phyloP scores from a whole-genome alignment of 2,888 invertebrate genomes.

The Drosophila greeni region DNA sequence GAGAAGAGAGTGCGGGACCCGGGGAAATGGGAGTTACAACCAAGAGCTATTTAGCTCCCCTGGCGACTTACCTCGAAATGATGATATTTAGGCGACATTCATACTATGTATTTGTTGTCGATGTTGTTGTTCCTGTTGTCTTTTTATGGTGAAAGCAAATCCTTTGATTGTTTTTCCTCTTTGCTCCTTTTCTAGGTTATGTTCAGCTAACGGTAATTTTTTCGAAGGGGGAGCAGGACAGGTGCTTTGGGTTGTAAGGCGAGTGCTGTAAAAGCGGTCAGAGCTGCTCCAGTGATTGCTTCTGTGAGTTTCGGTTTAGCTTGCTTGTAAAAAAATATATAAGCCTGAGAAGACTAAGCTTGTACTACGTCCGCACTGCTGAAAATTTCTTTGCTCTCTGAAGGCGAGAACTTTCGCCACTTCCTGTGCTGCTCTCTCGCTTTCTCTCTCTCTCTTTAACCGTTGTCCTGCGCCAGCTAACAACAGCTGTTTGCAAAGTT shows the following conservation, averaged over 20 bases:
- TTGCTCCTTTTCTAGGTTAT: slow-evolving; percentile 13
- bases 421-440: slow-evolving; percentile 19
- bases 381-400: slow-evolving; percentile 71
- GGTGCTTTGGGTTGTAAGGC: slow-evolving; percentile 7
- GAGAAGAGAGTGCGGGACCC: slow-evolving; percentile 13
- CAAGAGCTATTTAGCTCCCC: slow-evolving; percentile 1
- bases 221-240: not conserved
- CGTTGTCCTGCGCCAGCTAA: slow-evolving; percentile 58
- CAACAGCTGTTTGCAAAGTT: slow-evolving; percentile 52
- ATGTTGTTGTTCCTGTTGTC: slow-evolving; percentile 35
- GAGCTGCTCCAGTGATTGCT: slow-evolving; percentile 11
- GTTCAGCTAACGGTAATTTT: slow-evolving; percentile 19
- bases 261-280: slow-evolving; percentile 7
- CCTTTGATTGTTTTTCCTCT: slow-evolving; percentile 21
- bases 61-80: slow-evolving; percentile 86
- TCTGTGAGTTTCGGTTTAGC: slow-evolving; percentile 22
- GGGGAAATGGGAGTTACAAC: not conserved
- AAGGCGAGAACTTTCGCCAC: slow-evolving; percentile 17
- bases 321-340: slow-evolving; percentile 44
- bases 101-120: slow-evolving; percentile 81
- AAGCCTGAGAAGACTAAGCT: slow-evolving; percentile 37
- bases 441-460: not conserved
- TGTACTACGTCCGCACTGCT: slow-evolving; percentile 61
- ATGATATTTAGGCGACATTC: slow-evolving; percentile 93
- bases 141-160: slow-evolving; percentile 23